Percentiles rank a stretch among this genome's conserved stretches.
Evolutionary conservation across 2,888 invertebrate genomes (phyloP).

Genomic region (Drosophila subquinaria): DNA sequence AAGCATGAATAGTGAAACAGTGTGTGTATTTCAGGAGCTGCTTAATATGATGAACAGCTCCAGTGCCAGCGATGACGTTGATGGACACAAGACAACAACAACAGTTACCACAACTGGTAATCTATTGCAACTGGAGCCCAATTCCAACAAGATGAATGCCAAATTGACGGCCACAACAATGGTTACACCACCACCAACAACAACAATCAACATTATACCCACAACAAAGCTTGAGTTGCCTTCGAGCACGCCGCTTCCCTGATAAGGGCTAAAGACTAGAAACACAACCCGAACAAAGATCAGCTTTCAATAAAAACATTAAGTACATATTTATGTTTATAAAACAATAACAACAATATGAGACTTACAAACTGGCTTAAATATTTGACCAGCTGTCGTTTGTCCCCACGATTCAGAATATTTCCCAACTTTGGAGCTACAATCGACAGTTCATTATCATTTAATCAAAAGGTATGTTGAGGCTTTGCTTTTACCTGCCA

Average conservation of each 20-base stretch:
- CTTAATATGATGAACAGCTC: constrained; percentile 40
- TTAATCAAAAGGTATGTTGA: constrained; percentile 30
- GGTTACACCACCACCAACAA: neutral
- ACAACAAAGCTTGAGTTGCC: constrained; percentile 3
- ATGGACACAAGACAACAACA: constrained; percentile 8
- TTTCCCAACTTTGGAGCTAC: neutral
- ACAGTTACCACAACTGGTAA: neutral
- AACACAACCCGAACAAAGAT: neutral
- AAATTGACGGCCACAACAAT: constrained; percentile 2
- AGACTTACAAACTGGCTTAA: constrained; percentile 9
- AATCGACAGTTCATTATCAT: neutral
- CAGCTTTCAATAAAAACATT: constrained; percentile 2
- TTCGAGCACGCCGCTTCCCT: constrained; percentile 20
- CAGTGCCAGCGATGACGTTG: constrained; percentile 13
- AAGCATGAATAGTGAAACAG: constrained; percentile 8
- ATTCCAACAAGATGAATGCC: neutral
- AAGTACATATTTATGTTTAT: constrained; percentile 5
- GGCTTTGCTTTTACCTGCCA: neutral
- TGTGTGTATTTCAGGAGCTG: constrained; percentile 24
- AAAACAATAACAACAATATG: neutral
- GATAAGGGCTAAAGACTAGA: neutral
- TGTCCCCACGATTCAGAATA: neutral
- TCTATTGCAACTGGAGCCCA: constrained; percentile 29
- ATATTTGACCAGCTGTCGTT: constrained; percentile 59
- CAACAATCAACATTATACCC: neutral